Evolutionary conservation across 2,888 invertebrate species (phyloP).

Genomic region (Micoletzkya japonica): DNA sequence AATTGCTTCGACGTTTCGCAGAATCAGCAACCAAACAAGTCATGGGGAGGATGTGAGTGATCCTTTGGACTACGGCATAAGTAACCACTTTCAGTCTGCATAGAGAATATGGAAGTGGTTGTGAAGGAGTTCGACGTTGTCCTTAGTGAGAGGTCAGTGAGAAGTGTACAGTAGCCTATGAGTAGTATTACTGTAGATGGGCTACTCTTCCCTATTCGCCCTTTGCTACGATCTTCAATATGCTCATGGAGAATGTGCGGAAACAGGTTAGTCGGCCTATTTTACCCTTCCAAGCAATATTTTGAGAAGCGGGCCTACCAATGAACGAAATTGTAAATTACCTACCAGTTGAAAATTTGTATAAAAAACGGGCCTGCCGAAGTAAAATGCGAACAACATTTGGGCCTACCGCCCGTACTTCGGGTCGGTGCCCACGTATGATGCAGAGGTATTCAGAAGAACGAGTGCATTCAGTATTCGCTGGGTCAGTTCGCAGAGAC

Average conservation of each 20-base stretch:
- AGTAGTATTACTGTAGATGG: background rate
- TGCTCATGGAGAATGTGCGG: constrained; percentile 10
- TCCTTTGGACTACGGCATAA: background rate
- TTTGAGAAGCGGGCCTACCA: too few relatives aligned
- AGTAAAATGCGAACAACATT: too few relatives aligned
- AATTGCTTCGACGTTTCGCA: constrained; percentile 13
- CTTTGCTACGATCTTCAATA: constrained; percentile 9
- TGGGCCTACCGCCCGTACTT: too few relatives aligned
- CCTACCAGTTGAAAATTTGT: too few relatives aligned
- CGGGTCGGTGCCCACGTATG: too few relatives aligned
- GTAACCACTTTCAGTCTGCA: constrained; percentile 22
- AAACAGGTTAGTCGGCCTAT: too few relatives aligned
- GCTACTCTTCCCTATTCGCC: constrained; percentile 1
- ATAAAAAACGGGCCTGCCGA: too few relatives aligned
- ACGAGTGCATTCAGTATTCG: constrained; percentile 12
- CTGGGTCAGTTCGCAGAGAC: constrained; percentile 23
- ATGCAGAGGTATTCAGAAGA: too few relatives aligned
- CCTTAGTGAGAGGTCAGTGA: constrained; percentile 30
- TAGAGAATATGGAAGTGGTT: constrained; percentile 34
- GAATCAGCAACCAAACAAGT: constrained; percentile 7
- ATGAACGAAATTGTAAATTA: too few relatives aligned
- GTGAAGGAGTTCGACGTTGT: constrained; percentile 30
- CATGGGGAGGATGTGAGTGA: constrained; percentile 26
- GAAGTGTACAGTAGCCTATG: background rate
- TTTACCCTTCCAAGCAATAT: too few relatives aligned